A percentile compares a stretch with the other conserved stretches of the same genome.
phyloP scores from a whole-genome alignment of 2,113 vertebrate genomes.

The Copsychus sechellarum region DNA sequence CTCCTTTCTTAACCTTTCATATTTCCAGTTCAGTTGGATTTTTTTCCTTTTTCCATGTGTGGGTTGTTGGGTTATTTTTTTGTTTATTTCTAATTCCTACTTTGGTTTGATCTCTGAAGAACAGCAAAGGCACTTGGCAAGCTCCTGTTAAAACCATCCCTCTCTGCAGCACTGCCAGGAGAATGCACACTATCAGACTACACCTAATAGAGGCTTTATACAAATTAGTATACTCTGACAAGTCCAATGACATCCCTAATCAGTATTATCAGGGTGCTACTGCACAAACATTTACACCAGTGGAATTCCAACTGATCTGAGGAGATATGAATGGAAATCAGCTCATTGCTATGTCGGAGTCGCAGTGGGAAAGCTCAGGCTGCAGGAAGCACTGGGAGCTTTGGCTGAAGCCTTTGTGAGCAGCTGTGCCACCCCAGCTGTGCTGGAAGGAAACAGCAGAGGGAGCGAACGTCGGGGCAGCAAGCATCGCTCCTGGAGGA shows the following conservation, averaged over 20 bases:
- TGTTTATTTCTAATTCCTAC: background rate
- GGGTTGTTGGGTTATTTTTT: background rate
- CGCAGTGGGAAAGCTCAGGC: background rate
- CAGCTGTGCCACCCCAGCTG: background rate
- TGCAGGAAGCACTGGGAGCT: background rate
- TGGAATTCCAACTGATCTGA: background rate
- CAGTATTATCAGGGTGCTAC: background rate
- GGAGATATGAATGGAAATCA: background rate
- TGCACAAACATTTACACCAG: background rate
- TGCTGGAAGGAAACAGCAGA: background rate
- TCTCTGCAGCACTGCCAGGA: background rate
- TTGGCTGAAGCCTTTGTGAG: background rate
- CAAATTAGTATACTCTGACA: background rate
- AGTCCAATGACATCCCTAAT: background rate
- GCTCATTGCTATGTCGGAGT: background rate
- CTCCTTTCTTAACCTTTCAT: background rate
- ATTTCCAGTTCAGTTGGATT: background rate
- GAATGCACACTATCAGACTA: background rate
- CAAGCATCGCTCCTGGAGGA: background rate
- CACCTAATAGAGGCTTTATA: background rate
- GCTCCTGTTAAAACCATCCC: background rate
- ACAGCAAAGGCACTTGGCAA: background rate
- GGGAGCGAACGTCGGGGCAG: background rate
- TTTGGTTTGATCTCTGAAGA: background rate
- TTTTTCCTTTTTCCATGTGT: background rate